phyloP scores from a whole-genome alignment of 2,888 invertebrate species.

The Drosophila nr. medialis region DNA sequence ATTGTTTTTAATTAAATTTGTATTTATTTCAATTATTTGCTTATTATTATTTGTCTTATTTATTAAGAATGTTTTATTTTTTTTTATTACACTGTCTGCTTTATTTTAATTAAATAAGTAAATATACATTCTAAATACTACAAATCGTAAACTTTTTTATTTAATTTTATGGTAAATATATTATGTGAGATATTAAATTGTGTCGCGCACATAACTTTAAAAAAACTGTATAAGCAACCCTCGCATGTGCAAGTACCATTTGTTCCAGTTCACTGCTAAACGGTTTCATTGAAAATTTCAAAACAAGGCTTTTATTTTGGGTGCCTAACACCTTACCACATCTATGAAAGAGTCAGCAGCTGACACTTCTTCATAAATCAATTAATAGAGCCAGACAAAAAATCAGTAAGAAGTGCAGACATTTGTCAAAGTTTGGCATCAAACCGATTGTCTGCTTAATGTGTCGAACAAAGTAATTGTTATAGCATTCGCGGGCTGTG shows the following conservation, averaged over 20 bases:
- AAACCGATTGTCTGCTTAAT: constrained; percentile 45
- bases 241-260: constrained; percentile 5
- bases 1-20: background rate
- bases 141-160: too few relatives aligned
- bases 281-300: constrained; percentile 40
- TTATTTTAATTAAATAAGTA: background rate
- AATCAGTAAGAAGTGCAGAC: constrained; percentile 22
- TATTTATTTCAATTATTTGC: background rate
- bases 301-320: constrained; percentile 21
- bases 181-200: background rate
- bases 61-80: background rate
- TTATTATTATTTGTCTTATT: background rate
- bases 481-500: constrained; percentile 50
- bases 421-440: constrained; percentile 43
- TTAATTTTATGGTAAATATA: background rate
- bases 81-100: background rate
- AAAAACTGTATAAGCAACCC: background rate
- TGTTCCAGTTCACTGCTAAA: constrained; percentile 41
- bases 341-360: constrained; percentile 8
- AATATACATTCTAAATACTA: too few relatives aligned
- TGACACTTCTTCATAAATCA: constrained; percentile 29
- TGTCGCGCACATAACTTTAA: background rate
- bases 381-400: constrained; percentile 6
- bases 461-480: constrained; percentile 59
- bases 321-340: constrained; percentile 12